These are phyloP conservation scores for Lophius piscatorius DNA, from an alignment of 2,113 vertebrate species.

Conservation along the genomic window DNA sequence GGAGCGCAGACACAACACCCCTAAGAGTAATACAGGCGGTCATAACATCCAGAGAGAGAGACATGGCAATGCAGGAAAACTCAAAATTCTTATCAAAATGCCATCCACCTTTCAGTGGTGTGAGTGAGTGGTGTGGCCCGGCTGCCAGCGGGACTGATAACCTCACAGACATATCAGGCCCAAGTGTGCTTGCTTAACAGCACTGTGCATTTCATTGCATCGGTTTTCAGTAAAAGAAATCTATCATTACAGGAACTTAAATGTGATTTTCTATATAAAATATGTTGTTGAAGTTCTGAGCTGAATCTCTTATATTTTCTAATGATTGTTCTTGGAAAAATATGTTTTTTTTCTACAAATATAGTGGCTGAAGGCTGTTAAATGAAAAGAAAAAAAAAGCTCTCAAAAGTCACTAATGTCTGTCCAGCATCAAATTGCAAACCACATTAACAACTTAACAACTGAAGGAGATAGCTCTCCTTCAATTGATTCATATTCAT, in stretches of 20 bases:
- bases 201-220: slow-evolving; percentile 3
- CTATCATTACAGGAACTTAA: too few relatives aligned
- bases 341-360: too few relatives aligned
- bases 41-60: slow-evolving; percentile 73
- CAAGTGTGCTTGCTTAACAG: slow-evolving; percentile 26
- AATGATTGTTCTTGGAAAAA: too few relatives aligned
- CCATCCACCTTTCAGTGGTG: slow-evolving; percentile 52
- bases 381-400: too few relatives aligned
- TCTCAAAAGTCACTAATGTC: too few relatives aligned
- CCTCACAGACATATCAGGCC: slow-evolving; percentile 26
- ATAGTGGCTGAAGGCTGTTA: too few relatives aligned
- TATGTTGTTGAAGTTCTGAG: not conserved
- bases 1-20: slow-evolving; percentile 71
- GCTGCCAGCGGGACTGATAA: slow-evolving; percentile 56
- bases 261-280: too few relatives aligned
- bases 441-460: too few relatives aligned
- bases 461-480: too few relatives aligned
- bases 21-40: slow-evolving; percentile 71
- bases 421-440: too few relatives aligned
- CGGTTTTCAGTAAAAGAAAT: slow-evolving; percentile 45
- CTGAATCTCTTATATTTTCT: too few relatives aligned
- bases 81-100: slow-evolving; percentile 65
- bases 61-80: slow-evolving; percentile 70
- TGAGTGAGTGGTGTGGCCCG: slow-evolving; percentile 49
- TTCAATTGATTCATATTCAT: too few relatives aligned